Base-by-base conservation (phyloP, 2,888 invertebrate genomes). In the Amiota communis region DNA sequence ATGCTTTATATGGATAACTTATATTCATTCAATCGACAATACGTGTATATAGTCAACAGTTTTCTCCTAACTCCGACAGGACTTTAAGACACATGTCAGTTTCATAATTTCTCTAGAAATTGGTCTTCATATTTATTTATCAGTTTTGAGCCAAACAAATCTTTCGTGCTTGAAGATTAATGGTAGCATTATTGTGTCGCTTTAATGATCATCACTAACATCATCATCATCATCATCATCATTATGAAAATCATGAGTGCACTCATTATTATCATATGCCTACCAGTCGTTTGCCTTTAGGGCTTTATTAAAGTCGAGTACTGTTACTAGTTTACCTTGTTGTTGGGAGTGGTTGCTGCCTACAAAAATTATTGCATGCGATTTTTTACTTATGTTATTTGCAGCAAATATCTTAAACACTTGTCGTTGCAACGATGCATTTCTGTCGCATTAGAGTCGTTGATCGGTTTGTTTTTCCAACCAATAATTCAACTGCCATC, bases 101-200 rank as follows among this genome's bases (percentile, higher is more conserved):
- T 6, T 6, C 36, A 6, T 4, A 36, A 36, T 36, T 36, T 4
- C 36, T 36, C 36, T 36, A 36, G 36, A 36, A 36, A 36, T 36
- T 36, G 36, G 36, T 36, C 36, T 36, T 36, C 36, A 36, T 36
- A 36, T 36, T 36, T 36, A 36, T 2, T 36, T 36, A 4, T 36
- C 0, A 36, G 85, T 77, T 84, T 78, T 83, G 85, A 85, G 87
- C 85, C 87, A 87, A 87, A 87, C 87, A 87, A 87, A 87, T 87
- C 88, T 87, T 86, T 87, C 87, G 87, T 86, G 87, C 87, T 83
- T 84, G 81, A 87, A 87, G 87, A 87, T 87, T 87, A 87, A 87
- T 87, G 85, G 85, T 82, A 78, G 87, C 87, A 87, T 87, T 87
- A 87, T 87, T 85, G 84, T 87, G 85, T 87, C 86, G 86, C 84